phyloP scores from a whole-genome alignment of 2,113 vertebrate genomes.

The Gambusia holbrooki region DNA sequence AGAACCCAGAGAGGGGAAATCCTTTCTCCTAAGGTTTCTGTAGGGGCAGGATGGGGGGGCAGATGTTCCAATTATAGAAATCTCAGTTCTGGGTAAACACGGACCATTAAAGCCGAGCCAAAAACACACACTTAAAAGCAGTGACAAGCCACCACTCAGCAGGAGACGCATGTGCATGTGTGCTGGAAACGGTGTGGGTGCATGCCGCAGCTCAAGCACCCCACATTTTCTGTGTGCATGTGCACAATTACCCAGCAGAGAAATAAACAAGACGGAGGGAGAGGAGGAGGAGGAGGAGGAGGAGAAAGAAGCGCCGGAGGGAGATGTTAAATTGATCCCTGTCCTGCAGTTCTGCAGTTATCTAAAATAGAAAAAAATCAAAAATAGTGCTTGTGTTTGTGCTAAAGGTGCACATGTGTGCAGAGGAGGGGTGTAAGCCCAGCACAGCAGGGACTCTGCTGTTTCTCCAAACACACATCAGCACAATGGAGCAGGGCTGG shows the following conservation, averaged over 20 bases:
- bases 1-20: slow-evolving; percentile 11
- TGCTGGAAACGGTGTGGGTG: slow-evolving; percentile 20
- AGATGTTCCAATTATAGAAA: slow-evolving; percentile 74
- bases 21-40: slow-evolving; percentile 33
- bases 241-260: slow-evolving; percentile 66
- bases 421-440: slow-evolving; percentile 50
- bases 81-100: slow-evolving; percentile 68
- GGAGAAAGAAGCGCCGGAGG: slow-evolving; percentile 38
- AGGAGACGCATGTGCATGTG: slow-evolving; percentile 49
- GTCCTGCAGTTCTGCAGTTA: slow-evolving; percentile 70
- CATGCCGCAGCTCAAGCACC: slow-evolving; percentile 37
- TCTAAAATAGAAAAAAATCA: slow-evolving; percentile 30
- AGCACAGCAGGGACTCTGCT: slow-evolving; percentile 56
- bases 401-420: slow-evolving; percentile 59
- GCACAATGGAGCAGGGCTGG: slow-evolving; percentile 50
- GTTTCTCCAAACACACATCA: slow-evolving; percentile 62
- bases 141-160: slow-evolving; percentile 63
- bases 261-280: slow-evolving; percentile 57
- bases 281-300: slow-evolving; percentile 7
- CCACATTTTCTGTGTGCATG: slow-evolving; percentile 56
- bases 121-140: slow-evolving; percentile 66
- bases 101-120: slow-evolving; percentile 66
- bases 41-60: slow-evolving; percentile 17
- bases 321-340: slow-evolving; percentile 70
- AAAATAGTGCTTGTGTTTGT: slow-evolving; percentile 50